Base-by-base conservation (phyloP, 2,797 vertebrate species). In the Kryptolebias ocellatus region DNA sequence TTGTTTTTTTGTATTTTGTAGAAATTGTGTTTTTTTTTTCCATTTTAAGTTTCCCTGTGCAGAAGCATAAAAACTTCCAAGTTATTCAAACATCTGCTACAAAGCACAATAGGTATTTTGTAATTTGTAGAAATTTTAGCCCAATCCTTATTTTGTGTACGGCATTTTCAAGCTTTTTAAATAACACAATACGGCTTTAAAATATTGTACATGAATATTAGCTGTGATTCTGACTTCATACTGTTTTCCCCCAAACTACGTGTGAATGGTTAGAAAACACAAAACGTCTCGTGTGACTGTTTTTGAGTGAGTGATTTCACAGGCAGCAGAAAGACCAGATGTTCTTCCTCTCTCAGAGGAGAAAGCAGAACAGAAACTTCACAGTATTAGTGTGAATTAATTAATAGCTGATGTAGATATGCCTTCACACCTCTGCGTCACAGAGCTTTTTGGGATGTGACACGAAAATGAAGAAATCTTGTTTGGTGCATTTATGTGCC, bases 371-470 rank as follows among this genome's bases (percentile, higher is more conserved):
- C 89, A 80, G 65, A 85, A 76, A 79, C 66, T 73, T 90, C 80
- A 57, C 63, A 61, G 75, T 54, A 49, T 20, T 70, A 78, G 53
- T 79, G 76, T 72, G 72, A 31, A 37, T 80, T 78, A 85, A 91
- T 91, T 89, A 91, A 90, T 89, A 68, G 62, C 77, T 18, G 74
- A 62, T 79, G 83, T 90, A 85, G 84, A 90, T 64, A 67, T 70
- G 73, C 78, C 47, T 73, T 64, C 58, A 67, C 51, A 68, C 62
- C 50, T 54, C 74, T 58, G 55, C 18, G 5, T 79, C 63, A 59
- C 60, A 34, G 60, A 64, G 66, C 70, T 73, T 39, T 14, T 14
- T 54, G 53, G 39, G 72, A 37, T 49, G 18, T 60, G 54, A 64
- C 46, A 49, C 42, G 67, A 31, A 60, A 28, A 24, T 70, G 42